A percentile compares a stretch with the other conserved stretches of the same genome.
Evolutionary conservation across 2,888 invertebrate species (phyloP).

Genomic region (Dendrolimus houi): DNA sequence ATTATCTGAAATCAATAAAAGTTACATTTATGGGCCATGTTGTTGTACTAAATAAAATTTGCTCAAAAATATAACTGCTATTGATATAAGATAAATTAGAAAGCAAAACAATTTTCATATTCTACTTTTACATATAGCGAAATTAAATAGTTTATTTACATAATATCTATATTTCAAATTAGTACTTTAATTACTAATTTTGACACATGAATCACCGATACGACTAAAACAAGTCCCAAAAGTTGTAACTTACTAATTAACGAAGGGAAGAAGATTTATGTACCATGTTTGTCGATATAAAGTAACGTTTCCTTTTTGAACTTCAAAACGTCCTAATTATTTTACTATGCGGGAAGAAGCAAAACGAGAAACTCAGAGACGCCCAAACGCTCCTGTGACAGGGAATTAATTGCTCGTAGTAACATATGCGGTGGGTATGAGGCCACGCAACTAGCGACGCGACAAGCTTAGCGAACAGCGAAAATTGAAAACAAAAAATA

Average conservation of each 20-base stretch:
- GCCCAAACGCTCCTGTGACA: slow-evolving; percentile 76
- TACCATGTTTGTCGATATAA: slow-evolving; percentile 72
- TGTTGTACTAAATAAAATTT: no score
- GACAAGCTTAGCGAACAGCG: not conserved
- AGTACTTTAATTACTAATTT: not conserved
- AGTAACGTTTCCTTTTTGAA: slow-evolving; percentile 74
- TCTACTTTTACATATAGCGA: no score
- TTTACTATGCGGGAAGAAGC: slow-evolving; percentile 61
- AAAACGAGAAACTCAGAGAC: slow-evolving; percentile 66
- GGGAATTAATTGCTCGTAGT: slow-evolving; percentile 73
- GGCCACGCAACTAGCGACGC: slow-evolving; percentile 15
- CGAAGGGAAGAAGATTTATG: slow-evolving; percentile 71
- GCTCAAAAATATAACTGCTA: no score
- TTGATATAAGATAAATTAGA: no score
- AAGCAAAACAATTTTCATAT: no score
- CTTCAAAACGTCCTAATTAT: slow-evolving; percentile 77
- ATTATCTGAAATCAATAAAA: no score
- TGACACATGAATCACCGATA: not conserved
- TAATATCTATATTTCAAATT: no score
- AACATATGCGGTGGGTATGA: slow-evolving; percentile 53
- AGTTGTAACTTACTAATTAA: slow-evolving; percentile 48
- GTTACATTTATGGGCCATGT: no score
- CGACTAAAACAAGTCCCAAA: slow-evolving; percentile 19
- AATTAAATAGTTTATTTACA: no score
- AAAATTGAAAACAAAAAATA: no score